Conservation (phyloP, 2,888 invertebrate genomes). For the Dione juno region DNA sequence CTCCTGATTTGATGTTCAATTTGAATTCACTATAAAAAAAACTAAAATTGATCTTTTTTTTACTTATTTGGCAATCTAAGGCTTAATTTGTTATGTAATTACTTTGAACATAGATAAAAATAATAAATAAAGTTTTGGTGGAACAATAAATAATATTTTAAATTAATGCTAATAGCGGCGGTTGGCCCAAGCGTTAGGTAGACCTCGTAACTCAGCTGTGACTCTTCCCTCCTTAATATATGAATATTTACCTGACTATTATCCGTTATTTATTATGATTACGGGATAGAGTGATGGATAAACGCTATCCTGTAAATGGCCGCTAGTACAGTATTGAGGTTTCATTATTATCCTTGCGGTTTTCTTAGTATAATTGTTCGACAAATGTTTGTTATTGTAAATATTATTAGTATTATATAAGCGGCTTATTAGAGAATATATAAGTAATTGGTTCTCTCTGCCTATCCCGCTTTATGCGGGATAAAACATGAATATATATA, state of each 20-base stretch:
- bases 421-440: too few species aligned
- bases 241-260: conserved; percentile 62
- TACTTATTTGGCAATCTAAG: too few species aligned
- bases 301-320: conserved; percentile 46
- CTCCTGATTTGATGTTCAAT: too few species aligned
- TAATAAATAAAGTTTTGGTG: background rate
- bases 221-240: conserved; percentile 68
- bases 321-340: conserved; percentile 16
- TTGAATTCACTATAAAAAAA: too few species aligned
- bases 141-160: conserved; percentile 82
- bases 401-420: too few species aligned
- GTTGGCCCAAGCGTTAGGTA: conserved; percentile 75
- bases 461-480: too few species aligned
- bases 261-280: conserved; percentile 77
- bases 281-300: conserved; percentile 67
- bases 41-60: too few species aligned
- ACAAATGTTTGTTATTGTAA: too few species aligned
- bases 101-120: too few species aligned
- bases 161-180: conserved; percentile 81
- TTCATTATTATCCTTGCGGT: background rate
- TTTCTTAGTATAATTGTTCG: background rate
- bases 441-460: too few species aligned
- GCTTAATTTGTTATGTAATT: too few species aligned
- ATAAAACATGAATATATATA: too few species aligned
- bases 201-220: conserved; percentile 76